These are phyloP conservation scores for Cantharis rufa DNA, from an alignment of 2,888 invertebrate genomes.

Conservation along the genomic window DNA sequence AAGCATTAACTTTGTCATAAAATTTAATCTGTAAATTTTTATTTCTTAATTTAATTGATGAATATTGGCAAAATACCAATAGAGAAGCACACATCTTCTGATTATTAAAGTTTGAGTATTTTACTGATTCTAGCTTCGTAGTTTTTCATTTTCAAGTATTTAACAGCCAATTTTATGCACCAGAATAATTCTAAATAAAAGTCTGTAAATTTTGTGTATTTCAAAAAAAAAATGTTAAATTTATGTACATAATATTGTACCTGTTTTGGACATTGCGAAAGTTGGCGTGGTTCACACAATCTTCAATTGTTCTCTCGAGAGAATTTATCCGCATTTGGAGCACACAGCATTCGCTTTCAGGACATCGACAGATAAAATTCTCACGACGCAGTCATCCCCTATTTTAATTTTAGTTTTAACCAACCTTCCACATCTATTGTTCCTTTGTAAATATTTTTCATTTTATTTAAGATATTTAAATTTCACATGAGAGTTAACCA, in stretches of 20 bases:
- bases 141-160: too few relatives aligned
- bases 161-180: background rate
- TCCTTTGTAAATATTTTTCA: background rate
- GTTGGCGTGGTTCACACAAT: background rate
- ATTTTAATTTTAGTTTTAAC: background rate
- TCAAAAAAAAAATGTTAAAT: background rate
- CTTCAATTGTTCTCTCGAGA: background rate
- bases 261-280: background rate
- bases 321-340: background rate
- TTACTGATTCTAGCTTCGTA: too few relatives aligned
- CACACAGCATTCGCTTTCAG: background rate
- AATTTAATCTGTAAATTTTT: background rate
- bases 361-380: background rate
- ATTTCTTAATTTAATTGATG: background rate
- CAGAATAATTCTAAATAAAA: background rate
- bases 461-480: background rate
- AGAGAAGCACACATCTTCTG: background rate
- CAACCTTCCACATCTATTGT: background rate
- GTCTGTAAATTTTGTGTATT: background rate
- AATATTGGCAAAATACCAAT: background rate
- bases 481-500: background rate
- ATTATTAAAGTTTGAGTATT: too few relatives aligned
- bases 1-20: background rate
- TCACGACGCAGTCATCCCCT: background rate
- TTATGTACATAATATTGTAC: background rate